Evolutionary conservation across 2,797 vertebrate genomes (phyloP), one percentile per base, ranked within the genome.

Genomic region (Yasuhikotakia modesta): DNA sequence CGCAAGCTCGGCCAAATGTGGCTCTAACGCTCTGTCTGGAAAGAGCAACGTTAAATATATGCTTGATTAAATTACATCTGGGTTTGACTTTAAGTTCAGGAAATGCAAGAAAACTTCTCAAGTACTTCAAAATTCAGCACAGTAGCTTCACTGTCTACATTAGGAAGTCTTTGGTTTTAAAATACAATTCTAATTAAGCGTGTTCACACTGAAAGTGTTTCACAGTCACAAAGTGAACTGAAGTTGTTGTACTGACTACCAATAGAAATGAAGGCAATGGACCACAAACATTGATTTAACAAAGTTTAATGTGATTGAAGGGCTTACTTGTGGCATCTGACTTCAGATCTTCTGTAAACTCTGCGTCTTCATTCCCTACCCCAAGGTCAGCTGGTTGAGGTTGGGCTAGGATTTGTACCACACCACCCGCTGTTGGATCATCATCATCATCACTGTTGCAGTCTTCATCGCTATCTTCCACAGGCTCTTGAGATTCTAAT

Each of bases 1-100:
- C 68, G 92, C 94, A 10, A 93, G 90, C 76, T 92, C 85, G 79
- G 90, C 73, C 78, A 66, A 88, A 89, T 75, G 92, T 85, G 83
- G 80, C 1, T 85, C 90, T 78, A 86, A 48, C 16, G 17, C 71
- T 74, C 46, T 83, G 48, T 83, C 93, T 94, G 87, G 63, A 91
- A 39, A 19, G 19, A 74, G 16, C 65, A 48, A 10, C 6, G 35
- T 8, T 39, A n/a, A 4, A 21, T 2, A 50, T 3, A 64, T n/a
- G 7, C 7, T 48, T n/a, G 35, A 39, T 50, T 50, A n/a, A 50
- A n/a, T 50, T 2, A 17, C 17, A 16, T 50, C 46, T 50, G 13
- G 17, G 17, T 50, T 16, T 17, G 5, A 17, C 46, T 16, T 14
- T 5, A 35, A 5, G 32, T 35, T 35, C 32, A 35, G 4, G 32